Evolutionary conservation across 2,888 invertebrate species (phyloP).

Genomic region (Actias luna): DNA sequence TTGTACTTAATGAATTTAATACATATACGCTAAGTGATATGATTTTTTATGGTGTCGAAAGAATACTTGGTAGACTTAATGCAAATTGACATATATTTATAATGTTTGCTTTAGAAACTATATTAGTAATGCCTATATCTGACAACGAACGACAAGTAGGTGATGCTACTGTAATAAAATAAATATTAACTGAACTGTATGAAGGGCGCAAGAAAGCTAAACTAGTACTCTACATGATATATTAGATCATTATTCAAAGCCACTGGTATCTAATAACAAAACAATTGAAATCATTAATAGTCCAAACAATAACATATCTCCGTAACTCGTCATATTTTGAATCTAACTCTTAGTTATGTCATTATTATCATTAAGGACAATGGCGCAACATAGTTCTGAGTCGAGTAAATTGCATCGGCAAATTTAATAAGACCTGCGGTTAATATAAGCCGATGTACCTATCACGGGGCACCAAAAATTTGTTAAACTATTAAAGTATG

Average conservation of each 20-base stretch:
- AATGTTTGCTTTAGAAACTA: too few relatives aligned
- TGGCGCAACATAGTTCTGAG: slow-evolving; percentile 43
- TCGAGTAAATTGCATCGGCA: slow-evolving; percentile 25
- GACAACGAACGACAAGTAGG: neutral
- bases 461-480: slow-evolving; percentile 12
- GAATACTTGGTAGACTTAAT: neutral
- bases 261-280: neutral
- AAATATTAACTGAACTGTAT: neutral
- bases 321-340: neutral
- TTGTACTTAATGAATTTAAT: neutral
- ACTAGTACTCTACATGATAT: neutral
- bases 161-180: neutral
- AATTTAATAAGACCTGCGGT: slow-evolving; percentile 21
- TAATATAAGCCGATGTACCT: slow-evolving; percentile 13
- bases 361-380: slow-evolving; percentile 53
- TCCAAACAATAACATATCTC: neutral
- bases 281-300: neutral
- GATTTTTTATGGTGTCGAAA: neutral
- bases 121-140: neutral
- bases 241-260: neutral
- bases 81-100: too few relatives aligned
- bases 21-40: neutral
- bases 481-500: slow-evolving; percentile 44
- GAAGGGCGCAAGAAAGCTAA: neutral
- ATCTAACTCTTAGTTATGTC: slow-evolving; percentile 41